A percentile compares a stretch with the other conserved stretches of the same genome.
Conservation (phyloP, 2,797 vertebrate species). For the Necrosyrtes monachus region DNA sequence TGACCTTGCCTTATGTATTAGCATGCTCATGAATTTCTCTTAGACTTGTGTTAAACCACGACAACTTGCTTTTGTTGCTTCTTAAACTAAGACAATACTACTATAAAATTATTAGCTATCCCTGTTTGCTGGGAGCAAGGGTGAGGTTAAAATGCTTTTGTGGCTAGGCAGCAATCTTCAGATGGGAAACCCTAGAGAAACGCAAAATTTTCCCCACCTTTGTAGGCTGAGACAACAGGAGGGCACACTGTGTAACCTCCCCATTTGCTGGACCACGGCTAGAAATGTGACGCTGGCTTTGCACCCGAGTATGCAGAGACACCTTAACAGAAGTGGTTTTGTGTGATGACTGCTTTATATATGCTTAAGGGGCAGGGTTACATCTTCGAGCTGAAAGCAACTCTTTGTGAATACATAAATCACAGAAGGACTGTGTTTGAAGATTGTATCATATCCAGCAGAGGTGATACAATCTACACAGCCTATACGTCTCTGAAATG, state of each 20-base stretch:
- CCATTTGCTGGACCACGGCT: background rate
- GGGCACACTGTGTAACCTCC: background rate
- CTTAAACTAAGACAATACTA: background rate
- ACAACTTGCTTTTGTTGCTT: background rate
- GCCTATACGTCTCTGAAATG: background rate
- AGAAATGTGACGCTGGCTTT: background rate
- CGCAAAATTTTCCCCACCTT: background rate
- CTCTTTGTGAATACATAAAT: background rate
- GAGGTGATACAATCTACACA: background rate
- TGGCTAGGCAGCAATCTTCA: background rate
- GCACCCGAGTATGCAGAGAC: background rate
- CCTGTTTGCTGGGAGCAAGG: background rate
- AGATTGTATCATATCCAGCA: background rate
- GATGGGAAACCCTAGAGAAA: background rate
- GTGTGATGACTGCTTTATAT: background rate
- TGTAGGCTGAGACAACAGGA: background rate
- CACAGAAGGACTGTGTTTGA: background rate
- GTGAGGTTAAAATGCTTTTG: background rate
- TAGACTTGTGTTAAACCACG: background rate
- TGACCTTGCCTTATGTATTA: background rate
- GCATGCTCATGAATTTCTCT: background rate
- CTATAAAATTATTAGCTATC: background rate
- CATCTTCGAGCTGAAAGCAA: constrained; percentile 2
- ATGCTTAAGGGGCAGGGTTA: constrained; percentile 32
- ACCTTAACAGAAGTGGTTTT: background rate